A percentile compares a stretch with the other conserved stretches of the same genome.
Conservation (phyloP, 2,113 vertebrate genomes). For the Oncorhynchus clarkii region DNA sequence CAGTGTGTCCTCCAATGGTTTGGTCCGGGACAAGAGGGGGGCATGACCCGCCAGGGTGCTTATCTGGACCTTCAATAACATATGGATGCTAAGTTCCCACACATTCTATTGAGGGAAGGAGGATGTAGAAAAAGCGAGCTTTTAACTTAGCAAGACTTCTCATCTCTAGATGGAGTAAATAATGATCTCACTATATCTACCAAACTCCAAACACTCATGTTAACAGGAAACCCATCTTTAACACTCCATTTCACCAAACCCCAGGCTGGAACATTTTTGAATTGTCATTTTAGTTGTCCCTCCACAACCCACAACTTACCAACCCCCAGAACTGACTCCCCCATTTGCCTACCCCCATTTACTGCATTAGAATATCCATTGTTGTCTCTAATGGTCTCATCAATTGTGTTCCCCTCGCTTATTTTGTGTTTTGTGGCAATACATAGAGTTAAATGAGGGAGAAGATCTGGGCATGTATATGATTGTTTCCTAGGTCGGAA, state of each 20-base stretch:
- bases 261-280: too few species aligned
- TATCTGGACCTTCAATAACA: conserved; percentile 61
- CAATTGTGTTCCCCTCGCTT: conserved; percentile 36
- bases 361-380: conserved; percentile 36
- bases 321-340: not conserved
- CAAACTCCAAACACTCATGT: too few species aligned
- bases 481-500: conserved; percentile 44
- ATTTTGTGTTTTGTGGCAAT: conserved; percentile 30
- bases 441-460: conserved; percentile 54
- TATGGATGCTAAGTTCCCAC: conserved; percentile 56
- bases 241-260: too few species aligned
- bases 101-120: not conserved
- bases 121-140: too few species aligned
- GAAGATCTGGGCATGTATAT: conserved; percentile 55
- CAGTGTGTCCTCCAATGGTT: conserved; percentile 47
- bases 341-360: conserved; percentile 19
- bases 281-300: not conserved
- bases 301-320: not conserved
- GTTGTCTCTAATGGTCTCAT: conserved; percentile 51
- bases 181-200: too few species aligned
- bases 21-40: conserved; percentile 65
- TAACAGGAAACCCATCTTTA: too few species aligned
- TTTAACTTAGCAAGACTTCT: too few species aligned
- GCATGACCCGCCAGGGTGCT: conserved; percentile 55
- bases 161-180: too few species aligned